These are phyloP conservation scores for Laodelphax striatellus DNA, from an alignment of 1,140 invertebrate genomes.

Conservation along the genomic window DNA sequence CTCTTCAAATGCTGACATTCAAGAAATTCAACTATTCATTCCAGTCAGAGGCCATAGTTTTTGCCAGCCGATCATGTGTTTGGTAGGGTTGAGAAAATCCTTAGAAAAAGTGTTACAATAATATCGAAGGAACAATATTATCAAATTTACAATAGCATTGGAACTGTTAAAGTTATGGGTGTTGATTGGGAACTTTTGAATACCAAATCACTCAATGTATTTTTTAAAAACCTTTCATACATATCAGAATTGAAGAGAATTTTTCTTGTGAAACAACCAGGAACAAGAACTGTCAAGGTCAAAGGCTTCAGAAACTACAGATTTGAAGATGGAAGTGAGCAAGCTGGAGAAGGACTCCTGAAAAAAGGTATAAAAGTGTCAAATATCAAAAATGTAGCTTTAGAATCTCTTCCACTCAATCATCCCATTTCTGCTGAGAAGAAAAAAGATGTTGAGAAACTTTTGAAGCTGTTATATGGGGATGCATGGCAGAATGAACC, in stretches of 20 bases:
- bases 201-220: not conserved
- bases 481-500: not conserved
- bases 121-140: slow-evolving; percentile 5
- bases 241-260: not conserved
- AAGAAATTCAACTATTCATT: slow-evolving; percentile 17
- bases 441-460: not conserved
- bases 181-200: not conserved
- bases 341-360: not conserved
- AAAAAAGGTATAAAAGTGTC: not conserved
- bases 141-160: slow-evolving; percentile 1
- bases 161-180: not conserved
- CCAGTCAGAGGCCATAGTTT: slow-evolving; percentile 25
- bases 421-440: not conserved
- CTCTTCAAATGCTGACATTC: not conserved
- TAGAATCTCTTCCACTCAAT: not conserved
- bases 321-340: not conserved
- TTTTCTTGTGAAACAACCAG: not conserved
- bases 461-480: not conserved
- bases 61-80: slow-evolving; percentile 27
- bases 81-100: slow-evolving; percentile 22
- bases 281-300: not conserved
- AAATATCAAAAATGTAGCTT: not conserved
- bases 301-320: not conserved
- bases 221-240: not conserved
- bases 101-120: slow-evolving; percentile 21